These are phyloP conservation scores for Cremastinae sp. DNA, from an alignment of 2,888 invertebrate species.

Conservation along the genomic window DNA sequence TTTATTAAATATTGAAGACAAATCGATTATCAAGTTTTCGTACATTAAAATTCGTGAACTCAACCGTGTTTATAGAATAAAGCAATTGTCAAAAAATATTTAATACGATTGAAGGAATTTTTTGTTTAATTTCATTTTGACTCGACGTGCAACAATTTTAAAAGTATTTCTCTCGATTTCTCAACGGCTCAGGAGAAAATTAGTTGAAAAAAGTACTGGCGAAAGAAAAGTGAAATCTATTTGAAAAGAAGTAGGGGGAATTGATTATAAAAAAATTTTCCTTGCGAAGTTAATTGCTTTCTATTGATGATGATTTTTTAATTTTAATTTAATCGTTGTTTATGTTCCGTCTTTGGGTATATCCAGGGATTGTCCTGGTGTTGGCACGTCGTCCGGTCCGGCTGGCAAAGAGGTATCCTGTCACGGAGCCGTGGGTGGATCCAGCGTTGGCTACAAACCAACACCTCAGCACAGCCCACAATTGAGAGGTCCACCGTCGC, in stretches of 20 bases:
- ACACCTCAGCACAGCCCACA: slow-evolving; percentile 76
- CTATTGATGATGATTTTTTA: slow-evolving; percentile 5
- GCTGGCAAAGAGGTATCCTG: slow-evolving; percentile 77
- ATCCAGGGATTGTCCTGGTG: slow-evolving; percentile 76
- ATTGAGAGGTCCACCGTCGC: slow-evolving; percentile 73
- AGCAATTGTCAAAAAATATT: too few species aligned
- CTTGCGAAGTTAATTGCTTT: slow-evolving; percentile 1
- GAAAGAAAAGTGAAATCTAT: background rate
- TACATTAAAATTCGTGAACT: too few species aligned
- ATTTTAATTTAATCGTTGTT: slow-evolving; percentile 12
- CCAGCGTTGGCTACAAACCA: slow-evolving; percentile 75
- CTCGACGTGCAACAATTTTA: slow-evolving; percentile 4
- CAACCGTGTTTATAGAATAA: too few species aligned
- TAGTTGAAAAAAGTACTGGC: background rate
- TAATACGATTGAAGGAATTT: slow-evolving; percentile 8
- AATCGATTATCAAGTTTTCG: too few species aligned
- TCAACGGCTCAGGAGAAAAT: slow-evolving; percentile 1
- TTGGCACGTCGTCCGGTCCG: slow-evolving; percentile 76
- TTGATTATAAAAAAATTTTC: background rate
- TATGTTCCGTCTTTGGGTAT: slow-evolving; percentile 18
- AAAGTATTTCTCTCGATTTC: slow-evolving; percentile 10
- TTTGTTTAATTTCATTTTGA: background rate
- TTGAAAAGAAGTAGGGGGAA: background rate
- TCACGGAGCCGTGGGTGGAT: slow-evolving; percentile 75
- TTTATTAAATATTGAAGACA: too few species aligned